These are phyloP conservation scores for Entelurus aequoreus DNA, from an alignment of 2,113 vertebrate genomes.

Conservation along the genomic window DNA sequence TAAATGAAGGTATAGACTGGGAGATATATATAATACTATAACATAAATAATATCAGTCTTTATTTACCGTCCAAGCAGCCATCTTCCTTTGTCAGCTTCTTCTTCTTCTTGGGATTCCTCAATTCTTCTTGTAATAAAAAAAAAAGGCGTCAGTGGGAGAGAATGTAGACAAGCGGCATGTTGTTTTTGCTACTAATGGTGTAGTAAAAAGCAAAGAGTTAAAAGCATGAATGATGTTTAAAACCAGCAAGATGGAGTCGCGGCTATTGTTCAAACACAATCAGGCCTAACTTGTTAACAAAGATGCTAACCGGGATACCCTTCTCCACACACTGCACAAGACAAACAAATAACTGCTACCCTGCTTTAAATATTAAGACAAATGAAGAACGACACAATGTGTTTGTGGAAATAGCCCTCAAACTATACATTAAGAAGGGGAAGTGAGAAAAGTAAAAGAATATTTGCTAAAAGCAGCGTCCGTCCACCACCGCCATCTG, in stretches of 20 bases:
- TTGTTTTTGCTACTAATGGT: not conserved
- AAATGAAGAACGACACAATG: not conserved
- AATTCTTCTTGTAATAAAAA: slow-evolving; percentile 29
- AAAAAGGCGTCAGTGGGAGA: slow-evolving; percentile 37
- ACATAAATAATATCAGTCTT: not conserved
- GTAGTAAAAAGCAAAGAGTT: not conserved
- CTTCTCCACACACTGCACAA: slow-evolving; percentile 59
- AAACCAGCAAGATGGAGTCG: slow-evolving; percentile 37
- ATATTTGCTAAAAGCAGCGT: slow-evolving; percentile 49
- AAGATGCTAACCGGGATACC: slow-evolving; percentile 61
- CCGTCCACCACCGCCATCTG: slow-evolving; percentile 69
- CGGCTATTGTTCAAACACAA: slow-evolving; percentile 79
- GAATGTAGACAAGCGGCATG: slow-evolving; percentile 31
- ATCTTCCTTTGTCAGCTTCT: slow-evolving; percentile 76
- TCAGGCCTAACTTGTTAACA: slow-evolving; percentile 70
- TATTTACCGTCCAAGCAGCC: slow-evolving; percentile 82
- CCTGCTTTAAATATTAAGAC: slow-evolving; percentile 18
- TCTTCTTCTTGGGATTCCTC: slow-evolving; percentile 13
- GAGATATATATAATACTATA: too few species aligned
- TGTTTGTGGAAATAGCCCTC: slow-evolving; percentile 14
- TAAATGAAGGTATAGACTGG: too few species aligned
- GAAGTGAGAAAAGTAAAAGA: slow-evolving; percentile 55
- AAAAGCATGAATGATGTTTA: slow-evolving; percentile 18
- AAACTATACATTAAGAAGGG: slow-evolving; percentile 38
- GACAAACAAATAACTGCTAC: slow-evolving; percentile 26